Conservation (phyloP, 2,888 invertebrate genomes). For the Lasius platythorax region DNA sequence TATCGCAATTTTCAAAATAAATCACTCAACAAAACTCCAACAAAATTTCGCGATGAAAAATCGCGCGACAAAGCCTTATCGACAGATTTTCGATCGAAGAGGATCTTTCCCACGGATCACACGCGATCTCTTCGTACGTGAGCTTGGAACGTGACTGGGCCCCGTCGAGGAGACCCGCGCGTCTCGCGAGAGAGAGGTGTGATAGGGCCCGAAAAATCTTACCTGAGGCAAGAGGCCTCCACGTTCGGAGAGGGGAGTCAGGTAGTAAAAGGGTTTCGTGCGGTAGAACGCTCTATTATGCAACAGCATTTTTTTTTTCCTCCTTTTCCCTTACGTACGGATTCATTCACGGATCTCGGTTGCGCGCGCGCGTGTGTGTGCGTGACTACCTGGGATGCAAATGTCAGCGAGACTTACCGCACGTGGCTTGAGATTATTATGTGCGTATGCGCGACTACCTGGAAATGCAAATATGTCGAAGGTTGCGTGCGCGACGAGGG, state of each 20-base stretch:
- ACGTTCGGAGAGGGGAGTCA: constrained; percentile 81
- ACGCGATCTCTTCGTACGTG: constrained; percentile 72
- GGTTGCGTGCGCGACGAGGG: constrained; percentile 32
- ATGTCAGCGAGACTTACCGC: constrained; percentile 63
- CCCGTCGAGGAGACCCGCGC: constrained; percentile 67
- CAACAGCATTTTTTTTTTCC: constrained; percentile 74
- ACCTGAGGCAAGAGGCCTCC: constrained; percentile 81
- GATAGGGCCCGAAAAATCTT: constrained; percentile 83
- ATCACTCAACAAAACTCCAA: background rate
- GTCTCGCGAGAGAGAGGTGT: constrained; percentile 84
- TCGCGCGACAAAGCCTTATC: background rate
- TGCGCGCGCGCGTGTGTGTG: constrained; percentile 43
- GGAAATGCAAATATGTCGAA: constrained; percentile 75
- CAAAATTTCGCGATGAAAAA: background rate
- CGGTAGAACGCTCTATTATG: constrained; percentile 75
- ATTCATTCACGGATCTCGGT: constrained; percentile 67
- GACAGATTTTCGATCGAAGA: background rate
- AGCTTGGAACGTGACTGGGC: constrained; percentile 78
- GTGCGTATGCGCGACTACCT: constrained; percentile 68
- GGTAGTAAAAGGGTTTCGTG: constrained; percentile 83
- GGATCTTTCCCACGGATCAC: constrained; percentile 26
- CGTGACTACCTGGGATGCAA: constrained; percentile 78
- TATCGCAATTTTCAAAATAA: background rate
- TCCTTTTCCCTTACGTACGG: constrained; percentile 60
- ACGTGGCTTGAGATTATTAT: constrained; percentile 50